Evolutionary conservation across 2,797 vertebrate genomes (phyloP), one percentile per base, ranked within the genome.

Genomic region (Hyperoplus immaculatus): DNA sequence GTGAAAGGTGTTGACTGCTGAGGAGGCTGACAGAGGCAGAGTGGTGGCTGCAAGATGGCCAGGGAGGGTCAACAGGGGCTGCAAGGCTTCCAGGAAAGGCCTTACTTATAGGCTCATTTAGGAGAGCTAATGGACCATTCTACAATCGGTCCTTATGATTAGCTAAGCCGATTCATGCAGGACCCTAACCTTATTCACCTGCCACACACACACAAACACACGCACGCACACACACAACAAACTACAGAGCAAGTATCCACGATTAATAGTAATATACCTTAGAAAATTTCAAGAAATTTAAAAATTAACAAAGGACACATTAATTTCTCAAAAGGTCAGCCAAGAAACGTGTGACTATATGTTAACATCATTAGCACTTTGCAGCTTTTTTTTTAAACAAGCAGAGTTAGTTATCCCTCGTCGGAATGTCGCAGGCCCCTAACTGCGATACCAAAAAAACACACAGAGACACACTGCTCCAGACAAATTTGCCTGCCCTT

Each of bases 101-200:
- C 87, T 87, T 77, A 89, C 84, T 92, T 84, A 29, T 29, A 88
- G 81, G 78, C 87, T 92, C 78, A 91, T 90, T 90, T 90, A 90
- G 81, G 61, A 76, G 81, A 87, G 80, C 78, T 94, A 93, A 94
- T 92, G 86, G 86, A 89, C 78, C 85, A 83, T 81, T 66, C 81
- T 73, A 88, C 92, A 91, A 94, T 93, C 93, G 94, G 93, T 89
- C 81, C 84, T 86, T 72, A 85, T 87, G 86, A 89, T 90, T 81
- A 85, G 59, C 77, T 66, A 59, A 77, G 68, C 11, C 69, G 69
- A 62, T 84, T 85, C 60, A 81, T 79, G 78, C 69, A 81, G 64
- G 74, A 83, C 57, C 57, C 77, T 80, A 78, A 80, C 58, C 62
- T 73, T 81, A 62, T 76, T 78, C 63, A 75, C 80, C 70, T 76